A percentile compares a stretch with the other conserved stretches of the same genome.
Evolutionary conservation across 1,140 invertebrate genomes (phyloP).

Genomic region (Brachionus asplanchnoidis): DNA sequence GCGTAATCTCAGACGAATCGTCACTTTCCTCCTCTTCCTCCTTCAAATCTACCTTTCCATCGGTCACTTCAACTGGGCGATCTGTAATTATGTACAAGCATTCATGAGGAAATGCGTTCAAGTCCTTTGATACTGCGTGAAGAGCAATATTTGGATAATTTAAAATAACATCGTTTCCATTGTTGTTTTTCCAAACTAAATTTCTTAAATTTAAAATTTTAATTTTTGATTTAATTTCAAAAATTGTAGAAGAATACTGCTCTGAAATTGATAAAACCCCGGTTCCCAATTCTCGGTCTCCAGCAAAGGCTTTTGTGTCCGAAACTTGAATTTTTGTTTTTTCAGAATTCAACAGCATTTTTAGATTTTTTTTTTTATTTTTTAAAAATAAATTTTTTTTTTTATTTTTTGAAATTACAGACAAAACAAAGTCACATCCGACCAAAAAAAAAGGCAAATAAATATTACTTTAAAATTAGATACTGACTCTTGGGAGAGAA

Average conservation of each 20-base stretch:
- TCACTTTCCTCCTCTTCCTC: conserved; percentile 59
- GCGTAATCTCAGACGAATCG: conserved; percentile 60
- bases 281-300: background rate
- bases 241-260: background rate
- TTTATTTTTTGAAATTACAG: background rate
- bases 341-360: background rate
- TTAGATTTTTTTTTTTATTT: background rate
- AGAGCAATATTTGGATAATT: conserved; percentile 68
- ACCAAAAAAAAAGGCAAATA: background rate
- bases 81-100: conserved; percentile 70
- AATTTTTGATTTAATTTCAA: background rate
- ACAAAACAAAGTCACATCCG: background rate
- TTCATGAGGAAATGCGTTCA: conserved; percentile 63
- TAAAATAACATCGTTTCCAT: conserved; percentile 66
- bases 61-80: conserved; percentile 54
- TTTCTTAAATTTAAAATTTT: conserved; percentile 56
- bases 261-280: background rate
- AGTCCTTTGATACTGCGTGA: conserved; percentile 70
- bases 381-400: background rate
- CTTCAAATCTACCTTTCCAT: conserved; percentile 38
- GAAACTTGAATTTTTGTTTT: background rate
- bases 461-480: background rate
- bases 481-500: background rate
- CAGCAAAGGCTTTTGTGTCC: conserved; percentile 19
- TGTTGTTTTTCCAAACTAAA: conserved; percentile 64